A percentile compares a stretch with the other conserved stretches of the same genome.
Evolutionary conservation across 2,888 invertebrate species (phyloP).

Genomic region (Miltochrista miniata): DNA sequence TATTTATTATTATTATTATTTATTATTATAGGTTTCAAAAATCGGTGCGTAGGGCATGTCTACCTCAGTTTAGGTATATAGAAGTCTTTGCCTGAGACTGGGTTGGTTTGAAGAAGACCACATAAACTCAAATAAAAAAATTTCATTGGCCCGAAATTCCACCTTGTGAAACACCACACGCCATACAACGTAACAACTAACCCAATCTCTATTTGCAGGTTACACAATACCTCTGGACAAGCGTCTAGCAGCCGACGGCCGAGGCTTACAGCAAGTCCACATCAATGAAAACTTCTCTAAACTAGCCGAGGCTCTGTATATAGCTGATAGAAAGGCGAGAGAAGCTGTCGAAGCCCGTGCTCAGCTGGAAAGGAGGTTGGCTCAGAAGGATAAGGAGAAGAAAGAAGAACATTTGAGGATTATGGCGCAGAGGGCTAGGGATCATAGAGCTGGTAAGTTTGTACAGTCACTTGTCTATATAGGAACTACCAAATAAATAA

Average conservation of each 20-base stretch:
- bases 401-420: slow-evolving; percentile 97
- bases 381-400: slow-evolving; percentile 99
- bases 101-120: too few species aligned
- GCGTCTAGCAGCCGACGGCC: slow-evolving; percentile 98
- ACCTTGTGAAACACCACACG: too few species aligned
- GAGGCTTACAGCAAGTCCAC: slow-evolving; percentile 98
- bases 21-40: too few species aligned
- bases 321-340: slow-evolving; percentile 97
- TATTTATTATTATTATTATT: too few species aligned
- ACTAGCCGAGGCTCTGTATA: slow-evolving; percentile 98
- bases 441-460: slow-evolving; percentile 94
- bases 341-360: slow-evolving; percentile 99
- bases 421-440: slow-evolving; percentile 97
- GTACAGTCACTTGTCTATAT: too few species aligned
- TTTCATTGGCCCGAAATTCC: too few species aligned
- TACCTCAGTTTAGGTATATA: too few species aligned
- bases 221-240: slow-evolving; percentile 99
- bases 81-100: too few species aligned
- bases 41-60: too few species aligned
- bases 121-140: too few species aligned
- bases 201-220: slow-evolving; percentile 71
- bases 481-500: too few species aligned
- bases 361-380: slow-evolving; percentile 97
- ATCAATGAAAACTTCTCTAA: slow-evolving; percentile 99
- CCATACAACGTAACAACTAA: neutral